Conservation (phyloP, 2,797 vertebrate genomes). For the Trichosurus vulpecula region DNA sequence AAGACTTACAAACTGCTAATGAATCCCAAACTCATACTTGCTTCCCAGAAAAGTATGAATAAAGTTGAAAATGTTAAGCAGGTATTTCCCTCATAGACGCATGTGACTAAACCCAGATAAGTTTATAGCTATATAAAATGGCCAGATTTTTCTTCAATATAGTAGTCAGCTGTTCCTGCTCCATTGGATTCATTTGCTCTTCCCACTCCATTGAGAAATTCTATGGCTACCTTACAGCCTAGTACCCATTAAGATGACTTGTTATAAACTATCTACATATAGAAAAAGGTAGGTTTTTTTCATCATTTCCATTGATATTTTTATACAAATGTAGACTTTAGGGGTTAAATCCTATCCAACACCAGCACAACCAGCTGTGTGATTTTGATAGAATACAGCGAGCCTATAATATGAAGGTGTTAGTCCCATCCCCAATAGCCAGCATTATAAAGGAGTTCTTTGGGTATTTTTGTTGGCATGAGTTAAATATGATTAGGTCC, state of each 20-base stretch:
- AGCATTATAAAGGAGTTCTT: background rate
- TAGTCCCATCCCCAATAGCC: background rate
- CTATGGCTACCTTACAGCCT: background rate
- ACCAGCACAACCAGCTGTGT: background rate
- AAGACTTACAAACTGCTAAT: slow-evolving; percentile 71
- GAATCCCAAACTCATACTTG: slow-evolving; percentile 66
- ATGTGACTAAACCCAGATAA: slow-evolving; percentile 34
- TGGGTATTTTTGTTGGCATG: background rate
- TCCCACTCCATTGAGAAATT: background rate
- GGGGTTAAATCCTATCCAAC: background rate
- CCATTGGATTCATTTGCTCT: background rate
- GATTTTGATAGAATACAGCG: slow-evolving; percentile 19
- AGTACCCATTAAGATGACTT: background rate
- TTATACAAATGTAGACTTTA: background rate
- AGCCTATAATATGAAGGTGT: background rate
- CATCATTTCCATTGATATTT: background rate
- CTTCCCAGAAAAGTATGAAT: slow-evolving; percentile 73
- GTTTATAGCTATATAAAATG: slow-evolving; percentile 54
- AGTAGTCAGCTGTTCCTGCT: background rate
- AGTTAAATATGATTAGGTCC: background rate
- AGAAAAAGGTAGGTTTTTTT: background rate
- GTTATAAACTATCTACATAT: background rate
- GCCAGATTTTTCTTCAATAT: slow-evolving; percentile 29
- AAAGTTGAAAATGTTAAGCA: slow-evolving; percentile 63
- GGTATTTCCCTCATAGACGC: slow-evolving; percentile 63